Base-by-base conservation (phyloP, 2,797 vertebrate species). In the Erethizon dorsatum region DNA sequence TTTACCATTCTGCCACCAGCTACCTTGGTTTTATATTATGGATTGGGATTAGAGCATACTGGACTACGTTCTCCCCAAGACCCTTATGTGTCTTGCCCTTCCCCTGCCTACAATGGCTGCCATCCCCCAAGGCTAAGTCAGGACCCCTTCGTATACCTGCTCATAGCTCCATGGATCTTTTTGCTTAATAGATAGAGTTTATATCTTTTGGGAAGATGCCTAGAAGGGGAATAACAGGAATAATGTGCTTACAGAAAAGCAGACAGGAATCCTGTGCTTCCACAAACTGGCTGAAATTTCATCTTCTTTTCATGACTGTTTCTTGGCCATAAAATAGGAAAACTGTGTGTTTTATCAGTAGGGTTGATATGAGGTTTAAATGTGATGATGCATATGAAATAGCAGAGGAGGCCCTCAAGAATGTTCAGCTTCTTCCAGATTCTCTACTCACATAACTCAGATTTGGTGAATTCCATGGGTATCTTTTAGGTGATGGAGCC, bases 291-390 rank as follows among this genome's bases (percentile, higher is more conserved):
- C 3, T 67, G 20, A 2, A 54, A 26, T 52, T 41, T 41, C 1
- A 17, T 12, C 33, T 91, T 73, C 75, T 56, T 89, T 59, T 17
- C 24, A n/a, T 26, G 31, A 52, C 9, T 65, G 2, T 41, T 83
- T 96, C 83, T 94, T 91, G 73, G 17, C 12, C 41, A 24, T 79
- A 50, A 56, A 82, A 54, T 28, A 26, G 17, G 47, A 88, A 54
- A 37, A 91, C 26, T 45, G 0, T 47, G 26, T 37, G 22, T 56
- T 8, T 0, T 47, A 50, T 9, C 15, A n/a, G 15, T 6, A 83
- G 14, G 14, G 8, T 69, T 67, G 59, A 12, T 47, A 18, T 18
- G 78, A 83, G 9, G 12, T 15, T 83, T 33, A n/a, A 90, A 22
- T 2, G 9, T 56, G 80, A 31, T 8, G 41, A 9, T 28, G 45